phyloP scores from a whole-genome alignment of 2,113 vertebrate genomes.

The Deroptyus accipitrinus region DNA sequence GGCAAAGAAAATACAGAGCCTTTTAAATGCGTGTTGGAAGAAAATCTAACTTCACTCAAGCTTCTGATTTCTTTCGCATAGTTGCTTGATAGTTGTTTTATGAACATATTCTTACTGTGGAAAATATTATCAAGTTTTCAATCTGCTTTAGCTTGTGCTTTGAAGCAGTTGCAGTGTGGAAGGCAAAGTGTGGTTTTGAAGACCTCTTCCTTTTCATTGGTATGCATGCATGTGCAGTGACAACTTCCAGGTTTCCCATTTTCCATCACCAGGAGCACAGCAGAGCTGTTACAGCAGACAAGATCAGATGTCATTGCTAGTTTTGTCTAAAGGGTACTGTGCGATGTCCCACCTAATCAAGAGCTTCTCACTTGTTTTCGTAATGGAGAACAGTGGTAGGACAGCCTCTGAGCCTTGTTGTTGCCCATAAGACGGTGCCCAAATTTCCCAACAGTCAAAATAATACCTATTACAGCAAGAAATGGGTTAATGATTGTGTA shows the following conservation, averaged over 20 bases:
- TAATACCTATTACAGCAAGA: not conserved
- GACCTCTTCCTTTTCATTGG: not conserved
- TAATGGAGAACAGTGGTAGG: not conserved
- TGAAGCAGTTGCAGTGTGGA: not conserved
- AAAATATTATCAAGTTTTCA: not conserved
- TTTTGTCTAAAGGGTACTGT: not conserved
- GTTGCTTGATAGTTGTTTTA: not conserved
- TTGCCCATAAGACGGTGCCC: accelerated
- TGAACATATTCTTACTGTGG: not conserved
- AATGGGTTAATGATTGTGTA: conserved; percentile 62
- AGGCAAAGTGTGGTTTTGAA: not conserved
- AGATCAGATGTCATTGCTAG: not conserved
- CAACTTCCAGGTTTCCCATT: not conserved
- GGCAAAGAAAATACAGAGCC: not conserved
- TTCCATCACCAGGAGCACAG: accelerated
- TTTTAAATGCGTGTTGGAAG: not conserved
- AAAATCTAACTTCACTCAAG: not conserved
- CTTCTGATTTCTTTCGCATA: not conserved
- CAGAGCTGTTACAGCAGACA: not conserved
- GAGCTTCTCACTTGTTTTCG: not conserved
- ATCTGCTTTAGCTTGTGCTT: not conserved
- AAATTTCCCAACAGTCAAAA: not conserved
- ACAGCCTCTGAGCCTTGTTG: not conserved
- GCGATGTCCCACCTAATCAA: not conserved
- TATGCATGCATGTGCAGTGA: accelerated